A percentile compares a stretch with the other conserved stretches of the same genome.
Evolutionary conservation across 37 sponge, comb jelly and placozoan species (phyloP).

Genomic region (Oscarella lobularis): DNA sequence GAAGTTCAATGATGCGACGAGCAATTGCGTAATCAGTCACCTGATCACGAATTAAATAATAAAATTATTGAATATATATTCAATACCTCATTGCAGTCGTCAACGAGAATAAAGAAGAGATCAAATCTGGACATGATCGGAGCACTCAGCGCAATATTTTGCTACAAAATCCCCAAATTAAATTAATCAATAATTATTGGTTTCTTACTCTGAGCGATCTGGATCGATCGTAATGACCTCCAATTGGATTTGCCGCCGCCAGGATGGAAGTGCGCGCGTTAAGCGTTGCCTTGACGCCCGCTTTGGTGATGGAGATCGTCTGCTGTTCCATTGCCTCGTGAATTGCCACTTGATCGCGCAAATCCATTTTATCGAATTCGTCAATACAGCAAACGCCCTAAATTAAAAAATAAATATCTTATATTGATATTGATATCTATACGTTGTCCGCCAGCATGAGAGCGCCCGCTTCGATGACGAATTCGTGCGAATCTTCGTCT

Average conservation of each 20-base stretch:
- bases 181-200: not conserved
- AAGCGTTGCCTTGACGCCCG: slow-evolving; percentile 98
- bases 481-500: slow-evolving; percentile 93
- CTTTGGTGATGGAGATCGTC: slow-evolving; percentile 98
- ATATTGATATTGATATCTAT: slow-evolving; percentile 14
- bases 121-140: slow-evolving; percentile 98
- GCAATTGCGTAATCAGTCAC: slow-evolving; percentile 98
- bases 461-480: slow-evolving; percentile 99
- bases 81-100: slow-evolving; percentile 92
- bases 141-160: slow-evolving; percentile 85
- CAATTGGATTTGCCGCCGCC: slow-evolving; percentile 97
- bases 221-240: slow-evolving; percentile 86
- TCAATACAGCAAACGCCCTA: slow-evolving; percentile 99
- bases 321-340: slow-evolving; percentile 99
- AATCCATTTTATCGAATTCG: slow-evolving; percentile 99
- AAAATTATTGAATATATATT: not conserved
- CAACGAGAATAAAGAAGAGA: slow-evolving; percentile 93
- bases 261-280: slow-evolving; percentile 95
- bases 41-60: slow-evolving; percentile 9
- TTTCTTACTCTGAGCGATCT: slow-evolving; percentile 74
- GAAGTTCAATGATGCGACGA: slow-evolving; percentile 90
- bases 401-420: not conserved
- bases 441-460: slow-evolving; percentile 99
- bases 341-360: slow-evolving; percentile 91
- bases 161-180: slow-evolving; percentile 25